Percentiles rank a stretch among this genome's conserved stretches.
Conservation (phyloP, 2,113 vertebrate species). For the Aphyosemion australe region DNA sequence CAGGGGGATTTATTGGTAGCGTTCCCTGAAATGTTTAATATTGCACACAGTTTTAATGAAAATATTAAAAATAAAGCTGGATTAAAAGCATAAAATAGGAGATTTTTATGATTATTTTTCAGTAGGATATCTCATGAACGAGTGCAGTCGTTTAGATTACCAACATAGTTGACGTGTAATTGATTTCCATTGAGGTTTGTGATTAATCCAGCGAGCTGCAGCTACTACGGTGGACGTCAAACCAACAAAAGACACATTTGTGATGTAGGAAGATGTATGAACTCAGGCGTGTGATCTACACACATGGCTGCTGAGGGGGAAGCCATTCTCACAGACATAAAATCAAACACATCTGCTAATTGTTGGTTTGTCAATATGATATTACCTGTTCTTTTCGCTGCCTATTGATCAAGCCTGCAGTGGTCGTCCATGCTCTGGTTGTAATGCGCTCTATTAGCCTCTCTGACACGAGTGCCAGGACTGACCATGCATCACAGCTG, state of each 20-base stretch:
- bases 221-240: conserved; percentile 43
- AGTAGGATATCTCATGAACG: conserved; percentile 22
- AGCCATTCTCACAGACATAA: conserved; percentile 14
- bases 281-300: conserved; percentile 30
- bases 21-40: conserved; percentile 22
- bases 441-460: conserved; percentile 72
- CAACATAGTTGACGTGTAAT: conserved; percentile 41
- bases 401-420: conserved; percentile 74
- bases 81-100: not conserved
- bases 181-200: conserved; percentile 60
- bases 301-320: conserved; percentile 8
- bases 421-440: conserved; percentile 63
- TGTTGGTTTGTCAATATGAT: conserved; percentile 76
- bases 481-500: conserved; percentile 16
- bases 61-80: not conserved
- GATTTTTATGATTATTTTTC: conserved; percentile 10
- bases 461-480: conserved; percentile 29
- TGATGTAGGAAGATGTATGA: conserved; percentile 62
- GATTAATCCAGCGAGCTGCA: conserved; percentile 29
- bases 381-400: conserved; percentile 75
- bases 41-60: not conserved
- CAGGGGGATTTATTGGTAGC: conserved; percentile 20
- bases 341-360: conserved; percentile 57
- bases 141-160: conserved; percentile 34
- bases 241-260: conserved; percentile 67